Percentiles rank a stretch among this genome's conserved stretches.
Evolutionary conservation across 1,140 invertebrate species (phyloP).

Genomic region (Gryllus bimaculatus): DNA sequence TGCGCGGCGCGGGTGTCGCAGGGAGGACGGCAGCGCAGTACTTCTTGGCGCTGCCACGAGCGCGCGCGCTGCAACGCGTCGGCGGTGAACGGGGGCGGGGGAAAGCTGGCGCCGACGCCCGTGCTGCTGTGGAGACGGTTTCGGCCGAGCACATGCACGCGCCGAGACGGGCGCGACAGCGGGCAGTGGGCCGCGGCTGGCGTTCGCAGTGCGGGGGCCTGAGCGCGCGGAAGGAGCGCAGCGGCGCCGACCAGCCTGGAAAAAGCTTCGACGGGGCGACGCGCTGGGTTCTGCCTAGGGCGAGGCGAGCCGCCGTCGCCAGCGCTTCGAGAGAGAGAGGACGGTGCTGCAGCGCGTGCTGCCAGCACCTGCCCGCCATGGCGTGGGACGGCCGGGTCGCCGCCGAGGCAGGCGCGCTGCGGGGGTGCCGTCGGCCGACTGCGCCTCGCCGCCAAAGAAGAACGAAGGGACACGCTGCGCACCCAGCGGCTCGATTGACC

Average conservation of each 20-base stretch:
- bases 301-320: too few relatives aligned
- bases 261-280: too few relatives aligned
- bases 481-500: background rate
- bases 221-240: too few relatives aligned
- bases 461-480: background rate
- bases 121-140: too few relatives aligned
- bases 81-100: background rate
- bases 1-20: background rate
- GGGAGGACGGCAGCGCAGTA: background rate
- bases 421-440: background rate
- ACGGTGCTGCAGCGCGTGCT: background rate
- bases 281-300: too few relatives aligned
- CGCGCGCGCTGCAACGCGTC: background rate
- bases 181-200: too few relatives aligned
- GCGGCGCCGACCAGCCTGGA: too few relatives aligned
- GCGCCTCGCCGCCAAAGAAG: background rate
- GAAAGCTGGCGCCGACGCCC: too few relatives aligned
- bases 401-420: background rate
- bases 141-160: too few relatives aligned
- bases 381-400: background rate
- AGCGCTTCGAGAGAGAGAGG: background rate
- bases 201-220: too few relatives aligned
- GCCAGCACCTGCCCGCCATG: background rate
- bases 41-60: background rate
- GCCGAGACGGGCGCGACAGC: too few relatives aligned